Conservation (phyloP, 1,140 invertebrate species). For the Rhizoglyphus robini region DNA sequence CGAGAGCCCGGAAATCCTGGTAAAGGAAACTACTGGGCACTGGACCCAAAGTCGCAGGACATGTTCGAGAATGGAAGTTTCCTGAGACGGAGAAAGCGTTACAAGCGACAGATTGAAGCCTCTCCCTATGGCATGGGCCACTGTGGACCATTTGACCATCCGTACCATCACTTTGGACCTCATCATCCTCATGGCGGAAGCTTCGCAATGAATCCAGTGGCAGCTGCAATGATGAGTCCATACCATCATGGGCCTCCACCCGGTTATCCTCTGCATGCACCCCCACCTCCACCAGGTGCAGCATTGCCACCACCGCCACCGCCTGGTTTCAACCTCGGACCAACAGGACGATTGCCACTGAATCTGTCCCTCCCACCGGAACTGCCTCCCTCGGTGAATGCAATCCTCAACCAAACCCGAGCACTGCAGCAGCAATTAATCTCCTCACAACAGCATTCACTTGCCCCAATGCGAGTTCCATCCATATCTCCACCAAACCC, state of each 20-base stretch:
- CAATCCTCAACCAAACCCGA: neutral
- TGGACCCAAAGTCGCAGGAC: constrained; percentile 89
- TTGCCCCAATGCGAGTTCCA: neutral
- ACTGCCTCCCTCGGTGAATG: neutral
- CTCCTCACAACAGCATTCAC: constrained; percentile 1
- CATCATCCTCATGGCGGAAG: constrained; percentile 23
- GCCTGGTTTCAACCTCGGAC: neutral
- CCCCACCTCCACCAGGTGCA: constrained; percentile 31
- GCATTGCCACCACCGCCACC: constrained; percentile 29
- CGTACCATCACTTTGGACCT: neutral
- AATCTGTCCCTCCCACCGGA: constrained; percentile 29
- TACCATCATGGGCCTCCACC: constrained; percentile 27
- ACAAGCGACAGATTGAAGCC: constrained; percentile 54
- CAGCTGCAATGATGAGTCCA: constrained; percentile 15
- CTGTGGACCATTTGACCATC: constrained; percentile 8
- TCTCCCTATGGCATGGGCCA: neutral
- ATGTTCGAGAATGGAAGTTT: constrained; percentile 99
- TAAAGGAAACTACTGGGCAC: constrained; percentile 97
- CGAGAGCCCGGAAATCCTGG: constrained; percentile 94
- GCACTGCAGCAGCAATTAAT: constrained; percentile 26
- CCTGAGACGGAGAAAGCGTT: constrained; percentile 79
- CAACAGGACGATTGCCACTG: constrained; percentile 31
- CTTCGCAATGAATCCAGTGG: constrained; percentile 25
- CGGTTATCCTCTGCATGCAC: constrained; percentile 33
- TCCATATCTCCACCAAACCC: neutral